phyloP scores from a whole-genome alignment of 2,888 invertebrate species.

The Hydroisotoma schaefferi region DNA sequence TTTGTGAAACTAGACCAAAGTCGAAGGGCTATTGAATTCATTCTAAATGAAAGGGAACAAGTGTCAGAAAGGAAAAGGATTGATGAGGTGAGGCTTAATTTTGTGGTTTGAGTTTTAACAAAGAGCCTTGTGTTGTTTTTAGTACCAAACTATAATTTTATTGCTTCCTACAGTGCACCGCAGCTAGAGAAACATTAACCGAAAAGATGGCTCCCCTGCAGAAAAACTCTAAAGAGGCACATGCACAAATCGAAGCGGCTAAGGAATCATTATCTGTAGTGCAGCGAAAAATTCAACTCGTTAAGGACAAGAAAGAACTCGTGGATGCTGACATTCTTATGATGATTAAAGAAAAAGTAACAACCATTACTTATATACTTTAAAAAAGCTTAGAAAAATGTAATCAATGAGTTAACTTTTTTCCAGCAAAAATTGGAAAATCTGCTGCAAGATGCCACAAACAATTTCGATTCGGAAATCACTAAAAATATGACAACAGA shows the following conservation, averaged over 20 bases:
- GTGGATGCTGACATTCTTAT: not conserved
- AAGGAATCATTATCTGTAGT: not conserved
- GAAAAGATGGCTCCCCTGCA: slow-evolving; percentile 5
- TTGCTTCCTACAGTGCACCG: slow-evolving; percentile 8
- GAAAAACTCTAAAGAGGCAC: slow-evolving; percentile 8
- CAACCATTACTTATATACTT: too few species aligned
- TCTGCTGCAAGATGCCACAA: too few species aligned
- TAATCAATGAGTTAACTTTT: too few species aligned
- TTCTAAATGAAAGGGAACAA: slow-evolving; percentile 23
- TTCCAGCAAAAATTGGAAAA: too few species aligned
- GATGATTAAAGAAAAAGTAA: slow-evolving; percentile 3
- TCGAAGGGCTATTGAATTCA: slow-evolving; percentile 26
- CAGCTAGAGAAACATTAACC: not conserved
- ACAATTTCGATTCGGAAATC: too few species aligned
- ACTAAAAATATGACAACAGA: too few species aligned
- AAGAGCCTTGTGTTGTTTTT: too few species aligned
- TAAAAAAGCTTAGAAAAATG: too few species aligned
- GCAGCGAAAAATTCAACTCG: not conserved
- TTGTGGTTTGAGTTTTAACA: too few species aligned
- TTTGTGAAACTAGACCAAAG: slow-evolving; percentile 23
- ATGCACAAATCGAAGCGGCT: slow-evolving; percentile 8
- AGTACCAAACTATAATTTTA: not conserved
- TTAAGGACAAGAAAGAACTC: not conserved
- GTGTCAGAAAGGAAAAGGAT: not conserved
- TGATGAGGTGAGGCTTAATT: not conserved